Evolutionary conservation across 2,888 invertebrate genomes (phyloP), one percentile per base, ranked within the genome.

Genomic region (Orthonevra nobilis): DNA sequence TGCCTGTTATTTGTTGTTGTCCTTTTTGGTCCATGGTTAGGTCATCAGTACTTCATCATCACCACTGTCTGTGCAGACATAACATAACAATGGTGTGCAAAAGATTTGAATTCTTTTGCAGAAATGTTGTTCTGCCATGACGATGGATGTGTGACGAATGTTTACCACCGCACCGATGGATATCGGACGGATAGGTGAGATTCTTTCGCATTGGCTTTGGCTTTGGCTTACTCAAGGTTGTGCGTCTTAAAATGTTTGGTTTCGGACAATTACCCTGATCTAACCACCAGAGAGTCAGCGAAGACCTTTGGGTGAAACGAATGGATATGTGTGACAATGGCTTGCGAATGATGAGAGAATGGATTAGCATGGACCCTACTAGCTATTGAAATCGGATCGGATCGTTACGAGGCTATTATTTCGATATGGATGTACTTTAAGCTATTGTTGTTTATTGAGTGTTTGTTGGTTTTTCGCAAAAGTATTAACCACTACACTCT

Each of bases 11-110:
- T 32, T 10, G 48, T 40, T 32, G 58, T 46, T 15, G 20, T 23
- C 26, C 15, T 34, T 3, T 36, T 28, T 7, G 14, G n/a, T 52
- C 32, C 15, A 58, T 46, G 64, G 77, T 77, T 77, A 77, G 70
- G 77, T 77, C 77, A 77, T 72, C 72, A 77, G 72, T 77, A 60
- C 72, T 66, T 77, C 58, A 77, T 77, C 77, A 64, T 77, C 38
- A 28, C 15, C 30, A n/a, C 12, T 40, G 68, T 48, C 48, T 46
- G 19, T 10, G 42, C 14, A 20, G 19, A 40, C 3, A 46, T 28
- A 66, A 66, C 15, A 15, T n/a, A n/a, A n/a, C 15, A 7, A 46
- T 26, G 26, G n/a, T 23, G 48, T 28, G 48, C 40, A 50, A 58
- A 40, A 36, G 56, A 14, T 10, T 19, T 12, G 17, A 40, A 17